Evolutionary conservation across 2,797 vertebrate genomes (phyloP).

Genomic region (Macroramphosus scolopax): DNA sequence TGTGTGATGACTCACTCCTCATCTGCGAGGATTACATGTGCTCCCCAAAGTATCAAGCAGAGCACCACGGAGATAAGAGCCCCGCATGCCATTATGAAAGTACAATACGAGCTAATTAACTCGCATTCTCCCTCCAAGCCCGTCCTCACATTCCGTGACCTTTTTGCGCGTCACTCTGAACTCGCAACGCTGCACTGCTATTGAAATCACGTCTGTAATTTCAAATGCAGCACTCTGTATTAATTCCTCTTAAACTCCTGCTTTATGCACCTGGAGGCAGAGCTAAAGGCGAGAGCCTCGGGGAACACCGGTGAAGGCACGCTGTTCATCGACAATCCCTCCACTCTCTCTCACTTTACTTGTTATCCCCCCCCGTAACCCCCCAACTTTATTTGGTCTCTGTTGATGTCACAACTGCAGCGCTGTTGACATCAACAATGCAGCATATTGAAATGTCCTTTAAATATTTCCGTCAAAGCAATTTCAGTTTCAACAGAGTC

Average conservation of each 20-base stretch:
- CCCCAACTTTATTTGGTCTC: constrained; percentile 33
- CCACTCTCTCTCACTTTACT: constrained; percentile 14
- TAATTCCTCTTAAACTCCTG: constrained; percentile 13
- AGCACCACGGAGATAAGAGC: constrained; percentile 53
- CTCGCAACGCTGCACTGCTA: background rate
- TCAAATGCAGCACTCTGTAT: constrained; percentile 11
- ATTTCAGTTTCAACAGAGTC: constrained; percentile 15
- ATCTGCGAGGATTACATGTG: constrained; percentile 62
- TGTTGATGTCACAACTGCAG: background rate
- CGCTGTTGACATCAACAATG: constrained; percentile 20
- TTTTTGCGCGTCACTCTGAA: constrained; percentile 34
- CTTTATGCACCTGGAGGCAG: constrained; percentile 23
- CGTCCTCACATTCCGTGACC: constrained; percentile 32
- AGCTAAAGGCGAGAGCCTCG: constrained; percentile 25
- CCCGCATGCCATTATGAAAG: constrained; percentile 65
- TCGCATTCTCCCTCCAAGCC: constrained; percentile 21
- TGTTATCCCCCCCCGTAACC: constrained; percentile 10
- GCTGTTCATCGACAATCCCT: constrained; percentile 24
- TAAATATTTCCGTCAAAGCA: constrained; percentile 18
- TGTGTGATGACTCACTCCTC: constrained; percentile 45
- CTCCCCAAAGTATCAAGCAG: constrained; percentile 50
- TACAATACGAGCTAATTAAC: constrained; percentile 62
- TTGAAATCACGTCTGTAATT: constrained; percentile 1
- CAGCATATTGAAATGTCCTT: constrained; percentile 35
- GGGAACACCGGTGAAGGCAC: constrained; percentile 19